A percentile compares a stretch with the other conserved stretches of the same genome.
phyloP scores from a whole-genome alignment of 2,797 vertebrate genomes.

The Arctocebus calabarensis region DNA sequence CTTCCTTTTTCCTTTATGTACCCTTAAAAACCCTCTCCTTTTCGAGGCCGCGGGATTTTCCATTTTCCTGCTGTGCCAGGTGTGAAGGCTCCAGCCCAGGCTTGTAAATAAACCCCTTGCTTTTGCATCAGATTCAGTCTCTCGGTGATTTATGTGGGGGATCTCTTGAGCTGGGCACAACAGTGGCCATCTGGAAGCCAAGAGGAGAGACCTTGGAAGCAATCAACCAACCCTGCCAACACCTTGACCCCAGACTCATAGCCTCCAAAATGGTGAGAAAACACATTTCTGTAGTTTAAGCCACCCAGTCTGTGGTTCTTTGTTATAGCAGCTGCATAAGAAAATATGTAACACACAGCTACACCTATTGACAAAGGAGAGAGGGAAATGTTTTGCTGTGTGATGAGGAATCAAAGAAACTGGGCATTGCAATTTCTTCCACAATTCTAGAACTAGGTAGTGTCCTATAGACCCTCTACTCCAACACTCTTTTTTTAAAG shows the following conservation, averaged over 20 bases:
- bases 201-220: background rate
- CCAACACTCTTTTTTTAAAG: background rate
- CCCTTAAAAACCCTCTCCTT: too few relatives aligned
- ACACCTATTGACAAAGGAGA: background rate
- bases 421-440: background rate
- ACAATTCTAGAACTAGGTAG: background rate
- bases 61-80: too few relatives aligned
- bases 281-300: background rate
- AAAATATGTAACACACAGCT: too few relatives aligned
- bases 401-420: background rate
- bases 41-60: too few relatives aligned
- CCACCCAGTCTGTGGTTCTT: background rate
- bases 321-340: background rate
- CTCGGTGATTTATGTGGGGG: too few relatives aligned
- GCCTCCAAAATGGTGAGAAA: background rate
- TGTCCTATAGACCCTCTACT: background rate
- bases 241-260: background rate
- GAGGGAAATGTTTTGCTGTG: background rate
- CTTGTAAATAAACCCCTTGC: too few relatives aligned
- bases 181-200: fast-evolving
- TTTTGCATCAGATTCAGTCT: too few relatives aligned
- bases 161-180: too few relatives aligned
- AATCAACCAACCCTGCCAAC: background rate
- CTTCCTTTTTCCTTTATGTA: too few relatives aligned
- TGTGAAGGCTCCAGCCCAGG: too few relatives aligned